Conservation (phyloP, 2,888 invertebrate species). For the Chrysina gloriosa region DNA sequence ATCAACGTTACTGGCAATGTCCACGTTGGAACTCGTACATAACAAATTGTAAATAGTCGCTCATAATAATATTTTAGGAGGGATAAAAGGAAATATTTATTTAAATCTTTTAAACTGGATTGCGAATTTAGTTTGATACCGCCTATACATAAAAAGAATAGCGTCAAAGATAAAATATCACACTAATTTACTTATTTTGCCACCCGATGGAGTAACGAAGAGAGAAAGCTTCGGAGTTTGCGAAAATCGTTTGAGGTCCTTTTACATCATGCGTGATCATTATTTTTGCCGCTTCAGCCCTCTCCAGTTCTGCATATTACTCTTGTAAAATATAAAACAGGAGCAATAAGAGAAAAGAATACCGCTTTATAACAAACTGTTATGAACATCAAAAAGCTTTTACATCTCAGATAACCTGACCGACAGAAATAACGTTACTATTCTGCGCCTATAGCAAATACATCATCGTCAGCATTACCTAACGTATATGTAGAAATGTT, state of each 20-base stretch:
- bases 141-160: too few species aligned
- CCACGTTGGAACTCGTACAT: too few species aligned
- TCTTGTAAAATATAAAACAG: not conserved
- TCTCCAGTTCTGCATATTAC: not conserved
- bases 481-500: not conserved
- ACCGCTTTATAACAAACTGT: not conserved
- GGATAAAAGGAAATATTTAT: too few species aligned
- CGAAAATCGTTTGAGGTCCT: not conserved
- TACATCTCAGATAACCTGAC: not conserved
- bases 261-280: not conserved
- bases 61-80: too few species aligned
- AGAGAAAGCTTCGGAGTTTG: too few species aligned
- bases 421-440: not conserved
- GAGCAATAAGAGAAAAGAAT: not conserved
- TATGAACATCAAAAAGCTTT: not conserved
- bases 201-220: too few species aligned
- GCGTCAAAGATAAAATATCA: too few species aligned
- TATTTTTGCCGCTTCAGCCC: not conserved
- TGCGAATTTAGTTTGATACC: too few species aligned
- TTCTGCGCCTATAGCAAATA: not conserved
- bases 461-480: not conserved
- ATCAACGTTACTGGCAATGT: too few species aligned
- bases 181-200: too few species aligned
- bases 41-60: too few species aligned
- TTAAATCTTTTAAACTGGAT: too few species aligned